phyloP scores from a whole-genome alignment of 2,888 invertebrate genomes.

The Philonicus albiceps region DNA sequence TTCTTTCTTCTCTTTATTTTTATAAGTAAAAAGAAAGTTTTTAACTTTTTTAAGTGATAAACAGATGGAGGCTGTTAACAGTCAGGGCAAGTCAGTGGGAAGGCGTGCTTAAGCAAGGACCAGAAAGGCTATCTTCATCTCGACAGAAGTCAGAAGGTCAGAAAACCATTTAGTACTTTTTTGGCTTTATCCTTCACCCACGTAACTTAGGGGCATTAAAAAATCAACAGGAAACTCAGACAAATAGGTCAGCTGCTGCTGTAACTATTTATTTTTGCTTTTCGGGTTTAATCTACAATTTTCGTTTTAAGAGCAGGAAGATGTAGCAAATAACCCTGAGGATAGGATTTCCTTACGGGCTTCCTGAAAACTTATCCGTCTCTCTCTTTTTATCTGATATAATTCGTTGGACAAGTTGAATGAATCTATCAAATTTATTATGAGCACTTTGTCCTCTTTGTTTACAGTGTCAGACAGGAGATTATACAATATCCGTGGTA shows the following conservation, averaged over 20 bases:
- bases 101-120: neutral
- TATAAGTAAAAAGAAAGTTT: neutral
- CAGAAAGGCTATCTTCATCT: neutral
- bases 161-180: neutral
- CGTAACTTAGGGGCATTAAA: neutral
- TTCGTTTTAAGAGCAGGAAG: neutral
- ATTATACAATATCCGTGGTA: neutral
- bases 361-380: neutral
- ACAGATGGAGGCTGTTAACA: neutral
- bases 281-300: neutral
- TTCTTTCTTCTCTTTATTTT: neutral
- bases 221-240: neutral
- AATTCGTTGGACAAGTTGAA: neutral
- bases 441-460: neutral
- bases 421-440: neutral
- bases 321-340: neutral
- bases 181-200: neutral
- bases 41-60: neutral
- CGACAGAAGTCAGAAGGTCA: neutral
- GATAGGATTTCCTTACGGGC: neutral
- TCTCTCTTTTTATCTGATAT: neutral
- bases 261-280: neutral
- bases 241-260: neutral
- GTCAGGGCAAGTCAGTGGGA: neutral
- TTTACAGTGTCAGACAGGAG: neutral